These are phyloP conservation scores for Micromys minutus DNA, from an alignment of 2,113 vertebrate genomes.

Conservation along the genomic window DNA sequence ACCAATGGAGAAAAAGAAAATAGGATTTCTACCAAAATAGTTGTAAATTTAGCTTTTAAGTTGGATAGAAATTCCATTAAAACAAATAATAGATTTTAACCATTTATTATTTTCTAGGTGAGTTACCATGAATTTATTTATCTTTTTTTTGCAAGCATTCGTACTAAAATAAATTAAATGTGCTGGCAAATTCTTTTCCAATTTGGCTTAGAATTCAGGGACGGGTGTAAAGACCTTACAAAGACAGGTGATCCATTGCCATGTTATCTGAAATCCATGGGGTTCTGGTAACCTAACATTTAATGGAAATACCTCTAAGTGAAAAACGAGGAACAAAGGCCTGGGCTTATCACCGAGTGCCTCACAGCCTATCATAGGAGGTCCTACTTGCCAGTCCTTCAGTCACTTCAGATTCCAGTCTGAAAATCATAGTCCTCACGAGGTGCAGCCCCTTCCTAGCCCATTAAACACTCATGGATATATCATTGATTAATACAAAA, in stretches of 20 bases:
- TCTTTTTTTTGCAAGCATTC: conserved; percentile 16
- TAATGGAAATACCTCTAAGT: conserved; percentile 24
- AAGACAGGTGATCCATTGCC: not conserved
- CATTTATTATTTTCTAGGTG: not conserved
- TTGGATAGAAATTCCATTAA: not conserved
- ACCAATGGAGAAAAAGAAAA: not conserved
- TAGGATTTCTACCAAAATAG: conserved; percentile 23
- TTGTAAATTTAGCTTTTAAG: conserved; percentile 29
- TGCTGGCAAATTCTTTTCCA: conserved; percentile 5
- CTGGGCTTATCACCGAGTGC: not conserved
- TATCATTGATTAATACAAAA: conserved; percentile 22
- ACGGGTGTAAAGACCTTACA: not conserved
- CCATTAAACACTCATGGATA: not conserved
- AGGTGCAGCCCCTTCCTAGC: not conserved
- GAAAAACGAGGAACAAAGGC: not conserved
- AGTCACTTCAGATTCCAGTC: conserved; percentile 22
- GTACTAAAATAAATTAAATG: conserved; percentile 53
- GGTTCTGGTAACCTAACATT: not conserved
- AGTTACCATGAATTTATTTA: conserved; percentile 1
- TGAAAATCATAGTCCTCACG: not conserved
- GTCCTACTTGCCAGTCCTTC: not conserved
- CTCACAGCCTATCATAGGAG: not conserved
- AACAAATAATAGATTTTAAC: not conserved
- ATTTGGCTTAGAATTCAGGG: conserved; percentile 22
- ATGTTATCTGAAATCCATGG: not conserved